Percentiles rank a stretch among this genome's conserved stretches.
phyloP scores from a whole-genome alignment of 2,797 vertebrate species.

The Ptychobarbus kaznakovi region DNA sequence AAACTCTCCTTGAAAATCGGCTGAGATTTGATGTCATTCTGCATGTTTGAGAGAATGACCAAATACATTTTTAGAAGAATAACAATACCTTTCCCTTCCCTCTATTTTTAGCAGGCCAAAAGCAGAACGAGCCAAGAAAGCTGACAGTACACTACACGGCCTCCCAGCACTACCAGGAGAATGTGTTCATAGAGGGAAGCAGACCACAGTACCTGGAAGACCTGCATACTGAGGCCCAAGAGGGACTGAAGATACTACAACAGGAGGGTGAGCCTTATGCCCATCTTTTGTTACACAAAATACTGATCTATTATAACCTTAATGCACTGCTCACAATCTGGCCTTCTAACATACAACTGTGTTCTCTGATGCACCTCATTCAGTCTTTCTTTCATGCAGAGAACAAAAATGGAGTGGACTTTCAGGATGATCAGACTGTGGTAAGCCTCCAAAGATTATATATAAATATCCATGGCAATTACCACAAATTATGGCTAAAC shows the following conservation, averaged over 20 bases:
- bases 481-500: too few species aligned
- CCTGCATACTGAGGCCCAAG: slow-evolving; percentile 87
- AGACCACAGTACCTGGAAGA: slow-evolving; percentile 90
- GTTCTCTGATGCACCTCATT: slow-evolving; percentile 37
- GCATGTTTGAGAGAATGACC: background rate
- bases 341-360: background rate
- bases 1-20: background rate
- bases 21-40: background rate
- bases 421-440: slow-evolving; percentile 83
- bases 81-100: background rate
- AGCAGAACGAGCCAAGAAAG: slow-evolving; percentile 81
- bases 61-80: background rate
- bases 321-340: slow-evolving; percentile 1
- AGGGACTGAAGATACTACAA: slow-evolving; percentile 53
- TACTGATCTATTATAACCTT: background rate
- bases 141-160: slow-evolving; percentile 79
- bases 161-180: slow-evolving; percentile 87
- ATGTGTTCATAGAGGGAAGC: slow-evolving; percentile 92
- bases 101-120: slow-evolving; percentile 76
- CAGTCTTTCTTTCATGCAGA: slow-evolving; percentile 72
- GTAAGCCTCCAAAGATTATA: slow-evolving; percentile 74
- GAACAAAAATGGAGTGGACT: slow-evolving; percentile 81
- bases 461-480: too few species aligned
- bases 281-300: background rate
- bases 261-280: slow-evolving; percentile 58